Conservation (phyloP, 2,888 invertebrate species). For the Xanthorhoe designata region DNA sequence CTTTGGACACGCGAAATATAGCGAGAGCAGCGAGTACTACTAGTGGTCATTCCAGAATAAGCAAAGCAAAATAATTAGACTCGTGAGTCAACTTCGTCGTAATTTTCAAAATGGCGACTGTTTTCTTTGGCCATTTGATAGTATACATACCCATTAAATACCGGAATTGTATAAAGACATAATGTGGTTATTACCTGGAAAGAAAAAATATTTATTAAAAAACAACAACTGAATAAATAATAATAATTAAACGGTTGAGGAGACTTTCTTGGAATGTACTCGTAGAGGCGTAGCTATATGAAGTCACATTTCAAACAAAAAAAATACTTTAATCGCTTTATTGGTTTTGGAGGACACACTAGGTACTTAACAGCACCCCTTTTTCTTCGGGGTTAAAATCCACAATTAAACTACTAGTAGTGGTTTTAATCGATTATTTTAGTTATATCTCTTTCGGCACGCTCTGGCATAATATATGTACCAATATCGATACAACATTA, state of each 20-base stretch:
- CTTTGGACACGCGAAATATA: too few relatives aligned
- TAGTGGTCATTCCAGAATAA: background rate
- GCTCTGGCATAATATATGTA: background rate
- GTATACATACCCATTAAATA: background rate
- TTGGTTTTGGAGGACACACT: too few relatives aligned
- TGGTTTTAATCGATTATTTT: slow-evolving; percentile 2
- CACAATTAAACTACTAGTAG: too few relatives aligned
- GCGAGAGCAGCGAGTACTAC: too few relatives aligned
- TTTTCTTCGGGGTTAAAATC: too few relatives aligned
- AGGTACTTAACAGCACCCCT: too few relatives aligned
- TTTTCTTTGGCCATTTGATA: background rate
- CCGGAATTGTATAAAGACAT: background rate
- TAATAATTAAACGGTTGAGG: too few relatives aligned
- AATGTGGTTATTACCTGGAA: slow-evolving; percentile 36
- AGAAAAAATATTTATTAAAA: slow-evolving; percentile 17
- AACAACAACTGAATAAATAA: background rate
- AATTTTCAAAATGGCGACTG: background rate
- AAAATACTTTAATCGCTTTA: too few relatives aligned
- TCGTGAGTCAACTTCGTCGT: background rate
- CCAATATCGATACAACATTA: too few relatives aligned
- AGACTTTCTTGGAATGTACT: too few relatives aligned
- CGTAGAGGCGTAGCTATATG: too few relatives aligned
- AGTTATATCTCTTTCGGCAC: background rate
- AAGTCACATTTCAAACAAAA: too few relatives aligned
- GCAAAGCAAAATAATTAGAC: background rate